These are phyloP conservation scores for Porites lobata DNA, from an alignment of 92 coral and sea anemone species.

Conservation along the genomic window DNA sequence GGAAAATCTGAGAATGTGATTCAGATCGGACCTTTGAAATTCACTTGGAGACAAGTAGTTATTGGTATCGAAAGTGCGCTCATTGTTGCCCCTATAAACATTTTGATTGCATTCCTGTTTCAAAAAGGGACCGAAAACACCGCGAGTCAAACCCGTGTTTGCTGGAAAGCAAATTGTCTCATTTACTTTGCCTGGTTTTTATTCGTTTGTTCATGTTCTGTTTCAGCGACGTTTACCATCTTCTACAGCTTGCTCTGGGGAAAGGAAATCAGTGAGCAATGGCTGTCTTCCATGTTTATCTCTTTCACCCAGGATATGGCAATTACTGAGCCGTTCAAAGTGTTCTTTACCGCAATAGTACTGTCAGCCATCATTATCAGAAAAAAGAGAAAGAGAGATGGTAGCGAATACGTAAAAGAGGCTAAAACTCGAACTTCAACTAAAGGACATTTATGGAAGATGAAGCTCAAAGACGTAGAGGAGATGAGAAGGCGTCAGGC, in stretches of 20 bases:
- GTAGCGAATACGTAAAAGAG: neutral
- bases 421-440: neutral
- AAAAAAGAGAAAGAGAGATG: neutral
- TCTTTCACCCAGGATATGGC: constrained; percentile 82
- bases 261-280: constrained; percentile 73
- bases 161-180: constrained; percentile 13
- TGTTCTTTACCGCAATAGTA: constrained; percentile 76
- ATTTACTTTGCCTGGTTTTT: constrained; percentile 80
- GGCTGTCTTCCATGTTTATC: constrained; percentile 89
- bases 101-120: constrained; percentile 57
- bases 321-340: constrained; percentile 84
- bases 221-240: constrained; percentile 79
- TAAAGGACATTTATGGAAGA: constrained; percentile 5
- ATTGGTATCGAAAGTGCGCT: constrained; percentile 67
- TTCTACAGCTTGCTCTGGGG: constrained; percentile 91
- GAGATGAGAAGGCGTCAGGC: constrained; percentile 40
- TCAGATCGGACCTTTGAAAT: constrained; percentile 70
- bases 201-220: constrained; percentile 65
- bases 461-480: constrained; percentile 25
- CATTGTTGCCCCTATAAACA: constrained; percentile 60
- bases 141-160: neutral
- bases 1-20: constrained; percentile 44
- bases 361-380: constrained; percentile 62
- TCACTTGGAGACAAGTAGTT: constrained; percentile 67
- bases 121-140: constrained; percentile 24